Evolutionary conservation across 2,113 vertebrate genomes (phyloP).

Genomic region (Poeciliopsis occidentalis): DNA sequence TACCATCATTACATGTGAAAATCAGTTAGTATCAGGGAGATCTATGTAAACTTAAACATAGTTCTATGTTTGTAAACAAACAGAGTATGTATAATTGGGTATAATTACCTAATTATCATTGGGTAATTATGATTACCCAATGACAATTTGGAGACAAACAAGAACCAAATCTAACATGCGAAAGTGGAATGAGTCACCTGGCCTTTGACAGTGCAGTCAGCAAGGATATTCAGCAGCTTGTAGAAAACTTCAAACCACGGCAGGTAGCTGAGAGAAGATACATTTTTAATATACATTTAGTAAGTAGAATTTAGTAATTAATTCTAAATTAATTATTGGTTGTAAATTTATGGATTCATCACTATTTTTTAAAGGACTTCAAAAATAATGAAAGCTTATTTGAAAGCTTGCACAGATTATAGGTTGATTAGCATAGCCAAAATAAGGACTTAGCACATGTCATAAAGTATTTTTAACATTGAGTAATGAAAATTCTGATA

Average conservation of each 20-base stretch:
- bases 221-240: conserved; percentile 94
- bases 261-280: conserved; percentile 85
- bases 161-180: neutral
- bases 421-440: too few relatives aligned
- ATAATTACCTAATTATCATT: too few relatives aligned
- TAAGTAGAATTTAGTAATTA: neutral
- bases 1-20: neutral
- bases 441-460: too few relatives aligned
- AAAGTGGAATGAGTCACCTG: conserved; percentile 80
- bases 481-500: too few relatives aligned
- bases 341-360: neutral
- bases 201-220: conserved; percentile 93
- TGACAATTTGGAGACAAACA: neutral
- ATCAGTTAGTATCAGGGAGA: neutral
- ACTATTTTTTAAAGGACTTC: neutral
- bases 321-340: neutral
- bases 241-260: conserved; percentile 99
- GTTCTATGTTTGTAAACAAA: too few relatives aligned
- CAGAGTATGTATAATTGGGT: too few relatives aligned
- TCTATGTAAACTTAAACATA: neutral
- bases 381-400: neutral
- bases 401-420: too few relatives aligned
- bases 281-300: neutral
- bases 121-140: neutral
- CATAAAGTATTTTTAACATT: too few relatives aligned